Percentiles rank a stretch among this genome's conserved stretches.
Conservation (phyloP, 2,888 invertebrate species). For the Mimas tiliae region DNA sequence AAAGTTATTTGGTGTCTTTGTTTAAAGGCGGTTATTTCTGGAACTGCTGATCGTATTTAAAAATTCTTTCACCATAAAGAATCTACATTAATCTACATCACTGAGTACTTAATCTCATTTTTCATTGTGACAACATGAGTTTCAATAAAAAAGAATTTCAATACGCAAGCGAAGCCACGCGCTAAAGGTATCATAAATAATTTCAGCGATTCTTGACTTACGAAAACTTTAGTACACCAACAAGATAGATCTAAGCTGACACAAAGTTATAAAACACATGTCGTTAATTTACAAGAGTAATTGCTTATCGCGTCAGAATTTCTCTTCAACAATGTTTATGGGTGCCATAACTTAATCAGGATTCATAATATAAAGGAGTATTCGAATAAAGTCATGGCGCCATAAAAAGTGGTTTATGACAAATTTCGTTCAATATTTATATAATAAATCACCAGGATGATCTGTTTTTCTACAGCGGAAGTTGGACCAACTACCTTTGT, state of each 20-base stretch:
- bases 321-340: slow-evolving; percentile 61
- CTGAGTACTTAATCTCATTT: no score
- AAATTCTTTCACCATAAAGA: no score
- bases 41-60: no score
- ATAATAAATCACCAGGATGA: slow-evolving; percentile 65
- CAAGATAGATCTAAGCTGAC: not conserved
- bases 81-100: no score
- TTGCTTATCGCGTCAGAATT: slow-evolving; percentile 59
- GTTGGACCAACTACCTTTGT: slow-evolving; percentile 48
- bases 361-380: slow-evolving; percentile 54
- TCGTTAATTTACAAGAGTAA: slow-evolving; percentile 37
- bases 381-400: slow-evolving; percentile 51
- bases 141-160: no score
- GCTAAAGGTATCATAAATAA: no score
- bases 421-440: slow-evolving; percentile 73
- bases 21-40: no score
- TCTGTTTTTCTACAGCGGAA: slow-evolving; percentile 58
- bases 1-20: no score
- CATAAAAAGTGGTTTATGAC: slow-evolving; percentile 70
- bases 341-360: slow-evolving; percentile 62
- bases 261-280: slow-evolving; percentile 15
- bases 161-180: no score
- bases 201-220: no score
- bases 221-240: not conserved
- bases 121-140: no score